Base-by-base conservation (phyloP, 1,140 invertebrate species). In the Drosophila repleta region DNA sequence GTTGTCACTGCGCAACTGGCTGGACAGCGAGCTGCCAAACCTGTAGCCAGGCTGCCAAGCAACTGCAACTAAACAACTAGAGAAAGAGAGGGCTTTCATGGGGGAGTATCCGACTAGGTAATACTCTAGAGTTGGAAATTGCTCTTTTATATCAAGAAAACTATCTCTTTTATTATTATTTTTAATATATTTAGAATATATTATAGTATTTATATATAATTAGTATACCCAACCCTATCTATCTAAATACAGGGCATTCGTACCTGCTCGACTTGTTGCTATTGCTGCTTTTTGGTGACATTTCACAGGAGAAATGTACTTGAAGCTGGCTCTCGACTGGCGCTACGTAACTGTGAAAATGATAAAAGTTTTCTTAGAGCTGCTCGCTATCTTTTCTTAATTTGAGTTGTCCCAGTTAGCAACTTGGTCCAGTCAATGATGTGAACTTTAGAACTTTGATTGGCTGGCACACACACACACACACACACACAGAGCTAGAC, bases 401-500 rank as follows among this genome's bases (percentile, higher is more conserved):
- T 87, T 87, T 79, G 82, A 82, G 66, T 87, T 85, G 57, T 49
- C 57, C 55, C 76, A 70, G 63, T 67, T 21, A 51, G 35, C 72
- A 84, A 84, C 67, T 71, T 85, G 68, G 64, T 60, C 52, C 61
- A 45, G 81, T 87, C 78, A 87, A 81, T 85, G 82, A 81, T 78
- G 78, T 65, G 69, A 87, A 85, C 82, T 85, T 85, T 87, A 77
- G 69, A 85, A 87, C 82, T 87, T 87, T 85, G 82, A 87, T 87
- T 85, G 82, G 82, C 75, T 60, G 29, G 49, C 60, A 62, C 37
- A 53, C 21, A 57, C 32, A 32, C 55, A 69, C 35, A 58, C 49
- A 46, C 20, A 62, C 3, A 58, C 32, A 43, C 35, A 58, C 2
- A 57, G 20, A 32, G 37, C 29, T 18, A 35, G 13, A 18, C 4